Conservation (phyloP, 1,140 invertebrate species). For the Megalonaias nervosa region DNA sequence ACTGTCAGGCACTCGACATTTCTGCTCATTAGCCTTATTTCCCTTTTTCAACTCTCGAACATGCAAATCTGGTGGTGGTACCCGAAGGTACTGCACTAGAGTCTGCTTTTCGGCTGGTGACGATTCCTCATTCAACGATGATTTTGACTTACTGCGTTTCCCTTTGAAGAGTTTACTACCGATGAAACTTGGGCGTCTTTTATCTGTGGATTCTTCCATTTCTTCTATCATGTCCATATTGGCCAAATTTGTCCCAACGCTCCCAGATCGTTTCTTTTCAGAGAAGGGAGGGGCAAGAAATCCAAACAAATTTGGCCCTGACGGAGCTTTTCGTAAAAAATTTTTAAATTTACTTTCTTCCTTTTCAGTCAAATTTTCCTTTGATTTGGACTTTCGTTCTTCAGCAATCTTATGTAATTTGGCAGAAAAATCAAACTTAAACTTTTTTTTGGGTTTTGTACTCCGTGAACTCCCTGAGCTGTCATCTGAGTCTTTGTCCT, state of each 20-base stretch:
- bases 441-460: slow-evolving; percentile 59
- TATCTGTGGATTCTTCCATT: slow-evolving; percentile 26
- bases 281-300: slow-evolving; percentile 55
- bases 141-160: too few species aligned
- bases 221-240: slow-evolving; percentile 18
- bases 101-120: too few species aligned
- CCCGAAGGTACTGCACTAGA: too few species aligned
- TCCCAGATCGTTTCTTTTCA: slow-evolving; percentile 62
- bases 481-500: slow-evolving; percentile 65
- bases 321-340: slow-evolving; percentile 61
- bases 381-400: slow-evolving; percentile 58
- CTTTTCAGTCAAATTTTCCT: slow-evolving; percentile 52
- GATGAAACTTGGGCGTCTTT: slow-evolving; percentile 48
- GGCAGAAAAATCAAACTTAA: slow-evolving; percentile 65
- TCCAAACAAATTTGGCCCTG: slow-evolving; percentile 65
- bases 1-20: too few species aligned
- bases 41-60: too few species aligned
- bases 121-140: too few species aligned
- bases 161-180: slow-evolving; percentile 41
- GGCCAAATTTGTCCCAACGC: slow-evolving; percentile 61
- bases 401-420: slow-evolving; percentile 65
- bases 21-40: too few species aligned
- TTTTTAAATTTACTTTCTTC: slow-evolving; percentile 49
- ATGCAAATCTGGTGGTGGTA: too few species aligned
- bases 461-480: slow-evolving; percentile 63